Base-by-base conservation (phyloP, 1,140 invertebrate species). In the Drosophila aff. region DNA sequence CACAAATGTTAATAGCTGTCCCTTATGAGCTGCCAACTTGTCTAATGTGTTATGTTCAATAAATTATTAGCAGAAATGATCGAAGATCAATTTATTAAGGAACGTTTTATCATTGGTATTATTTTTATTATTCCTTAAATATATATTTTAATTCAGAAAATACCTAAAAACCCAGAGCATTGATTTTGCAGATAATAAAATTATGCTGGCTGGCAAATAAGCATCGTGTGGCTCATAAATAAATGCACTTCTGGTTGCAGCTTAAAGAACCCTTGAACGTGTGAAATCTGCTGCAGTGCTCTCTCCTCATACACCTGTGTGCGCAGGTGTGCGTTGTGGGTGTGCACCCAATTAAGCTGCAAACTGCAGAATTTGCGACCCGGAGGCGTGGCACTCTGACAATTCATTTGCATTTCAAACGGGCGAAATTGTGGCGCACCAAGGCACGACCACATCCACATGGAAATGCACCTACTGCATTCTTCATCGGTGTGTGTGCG, bases 341-440 rank as follows among this genome's bases (percentile, higher is more conserved):
- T 78, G 16, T 81, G 82, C 74, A 84, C 74, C 82, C 82, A 85
- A 85, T 85, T 85, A 85, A 81, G 82, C 76, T 81, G 69, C 82
- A 79, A 71, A 66, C 43, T 81, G 78, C 82, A 86, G 63, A 44
- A 71, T 43, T 73, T 49, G 66, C 82, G 26, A 44, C 74, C 69
- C 44, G 68, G 69, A 73, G 78, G 82, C 73, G 82, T 81, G 82
- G 82, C 64, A 52, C 68, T 67, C 74, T 72, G 72, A 23, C 60
- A 65, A 84, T 76, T 86, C 76, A 86, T 86, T 86, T 86, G 82
- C 82, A 86, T 86, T 82, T 86, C 82, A 86, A 86, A 86, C 82
- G 79, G 74, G 68, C 80, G 21, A 76, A 77, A 53, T 80, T 85
- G 81, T 65, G 74, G 79, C 36, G 65, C 44, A 71, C 66, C 65